Evolutionary conservation across 92 coral and sea anemone species (phyloP).

Genomic region (Epizoanthus ramosus): DNA sequence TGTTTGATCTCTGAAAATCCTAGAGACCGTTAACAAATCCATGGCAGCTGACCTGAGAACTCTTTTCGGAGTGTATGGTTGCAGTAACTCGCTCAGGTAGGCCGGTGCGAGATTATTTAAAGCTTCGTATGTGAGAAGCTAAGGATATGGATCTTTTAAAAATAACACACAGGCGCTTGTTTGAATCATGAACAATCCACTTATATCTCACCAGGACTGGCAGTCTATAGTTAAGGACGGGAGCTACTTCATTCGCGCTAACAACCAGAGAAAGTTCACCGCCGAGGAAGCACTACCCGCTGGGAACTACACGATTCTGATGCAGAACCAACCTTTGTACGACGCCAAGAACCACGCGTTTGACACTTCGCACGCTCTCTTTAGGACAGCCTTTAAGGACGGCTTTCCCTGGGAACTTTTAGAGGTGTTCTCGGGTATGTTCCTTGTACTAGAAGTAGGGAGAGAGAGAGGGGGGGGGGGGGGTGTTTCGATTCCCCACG

Average conservation of each 20-base stretch:
- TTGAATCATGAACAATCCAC: no score
- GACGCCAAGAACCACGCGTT: slow-evolving; percentile 58
- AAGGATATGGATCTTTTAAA: no score
- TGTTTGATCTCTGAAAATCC: neutral
- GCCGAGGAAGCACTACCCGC: slow-evolving; percentile 32
- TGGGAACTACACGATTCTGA: slow-evolving; percentile 70
- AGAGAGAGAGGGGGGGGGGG: no score
- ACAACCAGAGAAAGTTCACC: slow-evolving; percentile 56
- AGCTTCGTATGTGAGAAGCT: no score
- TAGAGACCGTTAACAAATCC: no score
- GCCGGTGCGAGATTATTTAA: no score
- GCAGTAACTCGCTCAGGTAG: no score
- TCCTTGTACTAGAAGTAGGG: no score
- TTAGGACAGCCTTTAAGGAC: slow-evolving; percentile 67
- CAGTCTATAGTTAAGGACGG: slow-evolving; percentile 62
- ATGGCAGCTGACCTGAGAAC: no score
- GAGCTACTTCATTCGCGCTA: slow-evolving; percentile 54
- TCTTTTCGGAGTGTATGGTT: neutral
- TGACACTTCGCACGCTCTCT: slow-evolving; percentile 68
- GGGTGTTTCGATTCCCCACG: no score
- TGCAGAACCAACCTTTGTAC: slow-evolving; percentile 77
- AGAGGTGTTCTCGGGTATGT: slow-evolving; percentile 73
- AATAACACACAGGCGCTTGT: no score
- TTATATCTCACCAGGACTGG: slow-evolving; percentile 55
- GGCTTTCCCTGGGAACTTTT: slow-evolving; percentile 92